Evolutionary conservation across 2,888 invertebrate genomes (phyloP), one percentile per base, ranked within the genome.

Genomic region (Chymomyza fuscimana): DNA sequence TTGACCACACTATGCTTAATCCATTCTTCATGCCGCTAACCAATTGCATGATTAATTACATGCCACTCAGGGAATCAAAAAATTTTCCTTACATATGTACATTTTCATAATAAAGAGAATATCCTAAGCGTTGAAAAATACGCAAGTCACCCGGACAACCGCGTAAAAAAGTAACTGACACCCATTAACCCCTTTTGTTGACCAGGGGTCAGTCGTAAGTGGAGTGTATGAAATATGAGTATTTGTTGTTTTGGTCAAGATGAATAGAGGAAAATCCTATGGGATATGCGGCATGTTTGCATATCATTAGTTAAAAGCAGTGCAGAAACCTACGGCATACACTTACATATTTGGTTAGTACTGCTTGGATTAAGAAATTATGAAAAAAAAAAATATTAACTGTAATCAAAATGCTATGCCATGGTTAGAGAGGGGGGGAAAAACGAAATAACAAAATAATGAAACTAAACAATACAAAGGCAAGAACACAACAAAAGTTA

Each of bases 11-110:
- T 86, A 70, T 71, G 70, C 69, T 58, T 75, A 77, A 83, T 86
- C 73, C 74, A 56, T 75, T 81, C 86, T 29, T 81, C 86, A 83
- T 81, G 86, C 71, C 69, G 76, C 77, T 73, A 63, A 77, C 75
- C 82, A 83, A 86, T 82, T 86, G 72, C 74, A 81, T 82, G 82
- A 82, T 86, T 82, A 82, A 82, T 82, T 77, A 77, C 77, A 74
- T 29, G 25, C 36, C 65, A 69, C 62, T 58, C 72, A 50, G 12
- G 51, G n/a, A 60, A 10, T 76, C 72, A 79, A 81, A 73, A 77
- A 63, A 36, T 63, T 25, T 36, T 50, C 59, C 67, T 56, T 58
- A 25, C 58, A 22, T 16, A 54, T 54, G 22, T 54, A 51, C 10
- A 54, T 22, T 58, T 25, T 58, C 72, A 68, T 77, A 79, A 71